Evolutionary conservation across 2,797 vertebrate genomes (phyloP), one percentile per base, ranked within the genome.

Genomic region (Sebastiscus tertius): DNA sequence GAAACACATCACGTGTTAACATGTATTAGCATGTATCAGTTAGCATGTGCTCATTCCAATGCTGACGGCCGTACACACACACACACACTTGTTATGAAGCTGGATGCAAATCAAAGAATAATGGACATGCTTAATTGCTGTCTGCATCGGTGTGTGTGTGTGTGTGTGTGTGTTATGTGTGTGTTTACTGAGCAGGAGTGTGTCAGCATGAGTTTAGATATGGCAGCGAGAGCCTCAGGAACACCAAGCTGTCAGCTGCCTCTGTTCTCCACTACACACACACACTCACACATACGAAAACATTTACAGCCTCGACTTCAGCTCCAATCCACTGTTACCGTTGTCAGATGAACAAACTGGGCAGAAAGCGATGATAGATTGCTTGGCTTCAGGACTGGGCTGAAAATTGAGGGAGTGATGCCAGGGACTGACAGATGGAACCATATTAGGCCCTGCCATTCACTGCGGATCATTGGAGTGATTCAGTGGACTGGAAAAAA

Each of bases 151-250:
- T 78, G 56, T 54, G 66, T 61, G 72, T 66, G 68, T 74, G 18
- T 36, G 29, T 29, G 36, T 39, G 13, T 39, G 39, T 42, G 36
- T 39, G 26, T 26, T 39, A 39, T 39, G 36, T 39, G 11, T 75
- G 66, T 83, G 79, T 86, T 72, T 85, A 59, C 68, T 60, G 73
- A 72, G 69, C 59, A 49, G 66, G 80, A 72, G 60, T 79, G 69
- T 88, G 79, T 88, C 75, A 80, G 72, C 42, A n/a, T 54, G 83
- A 86, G 82, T 80, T 85, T 69, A 77, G 55, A 81, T 72, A 86
- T 56, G 67, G 72, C 71, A 69, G 49, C 2, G 64, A 81, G 72
- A 56, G 88, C 84, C 80, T 76, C 64, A 26, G 88, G 84, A 88
- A 61, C 75, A 76, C 69, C 63, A 77, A 81, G 79, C 84, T 86